Conservation (phyloP, 1,140 invertebrate species). For the Drosophila pachea region DNA sequence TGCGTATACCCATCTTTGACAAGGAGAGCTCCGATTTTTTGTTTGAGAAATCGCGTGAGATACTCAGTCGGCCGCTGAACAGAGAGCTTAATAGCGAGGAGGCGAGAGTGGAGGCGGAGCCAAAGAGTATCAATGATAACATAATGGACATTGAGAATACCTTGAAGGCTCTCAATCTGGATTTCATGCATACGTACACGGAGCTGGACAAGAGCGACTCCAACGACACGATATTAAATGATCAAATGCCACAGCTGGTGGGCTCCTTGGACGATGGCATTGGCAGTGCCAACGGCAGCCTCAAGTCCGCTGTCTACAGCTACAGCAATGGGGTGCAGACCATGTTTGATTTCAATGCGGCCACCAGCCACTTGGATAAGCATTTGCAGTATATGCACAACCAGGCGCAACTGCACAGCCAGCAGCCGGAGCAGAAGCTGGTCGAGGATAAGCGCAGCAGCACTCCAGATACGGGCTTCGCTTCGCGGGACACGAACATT, state of each 20-base stretch:
- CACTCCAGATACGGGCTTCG: slow-evolving; percentile 77
- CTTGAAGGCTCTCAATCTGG: slow-evolving; percentile 74
- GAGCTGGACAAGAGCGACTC: slow-evolving; percentile 78
- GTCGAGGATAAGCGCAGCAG: slow-evolving; percentile 74
- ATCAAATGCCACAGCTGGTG: slow-evolving; percentile 65
- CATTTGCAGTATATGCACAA: slow-evolving; percentile 76
- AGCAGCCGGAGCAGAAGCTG: slow-evolving; percentile 51
- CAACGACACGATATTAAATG: slow-evolving; percentile 75
- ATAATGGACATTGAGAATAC: slow-evolving; percentile 78
- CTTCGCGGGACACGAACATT: slow-evolving; percentile 75
- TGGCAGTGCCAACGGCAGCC: slow-evolving; percentile 70
- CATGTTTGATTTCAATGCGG: slow-evolving; percentile 77
- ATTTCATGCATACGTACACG: slow-evolving; percentile 78
- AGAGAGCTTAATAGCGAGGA: slow-evolving; percentile 43
- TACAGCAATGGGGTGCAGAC: slow-evolving; percentile 76
- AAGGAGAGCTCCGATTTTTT: slow-evolving; percentile 87
- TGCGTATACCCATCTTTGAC: slow-evolving; percentile 84
- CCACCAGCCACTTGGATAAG: slow-evolving; percentile 75
- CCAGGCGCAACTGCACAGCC: slow-evolving; percentile 55
- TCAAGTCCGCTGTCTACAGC: slow-evolving; percentile 74
- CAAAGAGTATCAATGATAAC: slow-evolving; percentile 68
- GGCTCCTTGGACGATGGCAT: slow-evolving; percentile 74
- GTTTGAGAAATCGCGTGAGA: slow-evolving; percentile 85
- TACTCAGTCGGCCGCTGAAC: slow-evolving; percentile 82
- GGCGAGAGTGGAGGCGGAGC: slow-evolving; percentile 17